Conservation (phyloP, 2,113 vertebrate species). For the mouse (Mus musculus) region DNA sequence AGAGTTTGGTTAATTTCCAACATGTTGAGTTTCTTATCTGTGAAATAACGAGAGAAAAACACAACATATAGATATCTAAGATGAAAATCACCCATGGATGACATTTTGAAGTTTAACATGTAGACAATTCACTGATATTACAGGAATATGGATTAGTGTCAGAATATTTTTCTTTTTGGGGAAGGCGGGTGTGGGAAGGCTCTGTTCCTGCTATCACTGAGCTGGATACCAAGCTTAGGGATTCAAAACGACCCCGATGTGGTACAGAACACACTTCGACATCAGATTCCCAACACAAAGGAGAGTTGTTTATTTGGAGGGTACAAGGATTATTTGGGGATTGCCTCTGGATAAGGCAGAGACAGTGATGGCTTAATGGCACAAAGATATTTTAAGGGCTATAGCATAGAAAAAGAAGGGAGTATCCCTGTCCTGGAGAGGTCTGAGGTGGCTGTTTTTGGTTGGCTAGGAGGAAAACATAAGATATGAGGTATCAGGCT, state of each 20-base stretch:
- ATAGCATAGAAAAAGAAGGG: too few species aligned
- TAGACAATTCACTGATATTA: background rate
- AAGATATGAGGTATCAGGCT: background rate
- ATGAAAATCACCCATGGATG: background rate
- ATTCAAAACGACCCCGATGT: background rate
- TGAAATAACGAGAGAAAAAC: background rate
- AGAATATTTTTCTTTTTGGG: background rate
- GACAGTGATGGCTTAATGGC: background rate
- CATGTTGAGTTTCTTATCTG: background rate
- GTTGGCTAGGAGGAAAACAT: background rate
- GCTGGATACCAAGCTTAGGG: background rate
- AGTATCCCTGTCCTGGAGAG: background rate
- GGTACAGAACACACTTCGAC: background rate
- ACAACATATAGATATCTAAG: background rate
- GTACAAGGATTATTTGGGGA: background rate
- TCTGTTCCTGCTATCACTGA: background rate
- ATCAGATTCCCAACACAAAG: background rate
- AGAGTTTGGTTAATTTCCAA: slow-evolving; percentile 9
- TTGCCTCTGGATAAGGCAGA: background rate
- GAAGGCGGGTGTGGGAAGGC: background rate
- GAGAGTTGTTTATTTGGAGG: background rate
- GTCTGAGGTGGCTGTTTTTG: background rate
- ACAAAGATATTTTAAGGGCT: background rate
- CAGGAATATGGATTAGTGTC: background rate
- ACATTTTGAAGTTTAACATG: slow-evolving; percentile 29